These are phyloP conservation scores for Auanema sp. DNA, from an alignment of 2,888 invertebrate genomes.

Conservation along the genomic window DNA sequence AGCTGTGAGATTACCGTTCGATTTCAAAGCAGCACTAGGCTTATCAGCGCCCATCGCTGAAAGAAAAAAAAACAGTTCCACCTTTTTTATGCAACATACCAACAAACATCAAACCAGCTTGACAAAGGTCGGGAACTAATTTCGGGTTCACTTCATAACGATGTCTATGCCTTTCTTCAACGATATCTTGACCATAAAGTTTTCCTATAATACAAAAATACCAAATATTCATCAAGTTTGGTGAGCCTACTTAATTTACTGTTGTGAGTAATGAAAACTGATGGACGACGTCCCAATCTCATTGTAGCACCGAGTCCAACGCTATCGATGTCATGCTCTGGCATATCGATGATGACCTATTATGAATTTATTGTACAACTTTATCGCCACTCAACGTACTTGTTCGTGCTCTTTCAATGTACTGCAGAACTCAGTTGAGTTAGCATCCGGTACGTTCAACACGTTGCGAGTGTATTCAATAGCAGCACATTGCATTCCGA, in stretches of 20 bases:
- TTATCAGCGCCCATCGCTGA: conserved; percentile 72
- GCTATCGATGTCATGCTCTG: conserved; percentile 89
- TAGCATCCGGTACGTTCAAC: conserved; percentile 77
- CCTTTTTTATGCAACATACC: conserved; percentile 49
- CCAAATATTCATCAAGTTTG: conserved; percentile 3
- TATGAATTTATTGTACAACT: conserved; percentile 2
- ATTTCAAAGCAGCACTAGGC: conserved; percentile 29
- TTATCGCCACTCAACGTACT: conserved; percentile 18
- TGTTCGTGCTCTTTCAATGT: conserved; percentile 40
- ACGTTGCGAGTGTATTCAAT: conserved; percentile 90
- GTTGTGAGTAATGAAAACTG: conserved; percentile 74
- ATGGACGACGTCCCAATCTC: conserved; percentile 90
- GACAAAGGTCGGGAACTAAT: conserved; percentile 78
- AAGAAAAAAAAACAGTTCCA: neutral
- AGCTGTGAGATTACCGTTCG: neutral
- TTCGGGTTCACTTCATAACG: conserved; percentile 90
- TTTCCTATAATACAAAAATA: conserved; percentile 36
- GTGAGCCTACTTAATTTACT: conserved; percentile 65
- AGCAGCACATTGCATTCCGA: conserved; percentile 95
- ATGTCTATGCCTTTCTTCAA: conserved; percentile 94
- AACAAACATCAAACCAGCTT: conserved; percentile 83
- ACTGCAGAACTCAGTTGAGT: conserved; percentile 82
- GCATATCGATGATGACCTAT: conserved; percentile 80
- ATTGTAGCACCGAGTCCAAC: conserved; percentile 87
- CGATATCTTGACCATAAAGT: conserved; percentile 64